Base-by-base conservation (phyloP, 2,797 vertebrate species). In the Gouania willdenowi region DNA sequence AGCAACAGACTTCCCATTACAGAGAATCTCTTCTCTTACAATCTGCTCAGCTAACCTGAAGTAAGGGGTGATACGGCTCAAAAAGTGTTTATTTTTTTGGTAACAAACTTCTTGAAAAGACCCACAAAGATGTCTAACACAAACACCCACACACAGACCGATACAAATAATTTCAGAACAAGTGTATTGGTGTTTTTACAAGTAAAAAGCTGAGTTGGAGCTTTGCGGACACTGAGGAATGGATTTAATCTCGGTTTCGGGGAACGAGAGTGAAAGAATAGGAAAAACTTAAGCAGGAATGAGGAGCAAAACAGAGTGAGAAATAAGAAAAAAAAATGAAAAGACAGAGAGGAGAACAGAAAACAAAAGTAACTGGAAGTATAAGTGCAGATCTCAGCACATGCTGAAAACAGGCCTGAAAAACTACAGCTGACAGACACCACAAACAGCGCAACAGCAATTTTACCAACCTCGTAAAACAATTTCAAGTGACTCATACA, bases 151-250 rank as follows among this genome's bases (percentile, higher is more conserved):
- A 35, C 6, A 31, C 26, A 14, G 13, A 14, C 14, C 13, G 13
- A 14, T 19, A 20, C 8, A 3, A 9, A 41, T n/a, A n/a, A 6
- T 49, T 17, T 30, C 21, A 38, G n/a, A 66, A 56, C 57, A 49
- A 51, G 24, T 41, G 34, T 27, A 53, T 50, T 18, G 24, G 35
- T 47, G 36, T 51, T 71, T 66, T 48, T 61, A 36, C 22, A 50
- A 66, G 49, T 50, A 67, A 70, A 70, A 41, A 77, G 77, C 79
- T 77, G 79, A 82, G 75, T 46, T 68, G 34, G 66, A 71, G 46
- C 24, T 78, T 71, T 69, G 22, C 68, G 50, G 79, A 81, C 77
- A 78, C 74, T 83, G 75, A 84, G 49, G 63, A 76, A 86, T 78
- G 66, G 69, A 80, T 81, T 77, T 80, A 80, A 86, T 82, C 74